phyloP scores from a whole-genome alignment of 2,888 invertebrate genomes.

The Dioctria linearis region DNA sequence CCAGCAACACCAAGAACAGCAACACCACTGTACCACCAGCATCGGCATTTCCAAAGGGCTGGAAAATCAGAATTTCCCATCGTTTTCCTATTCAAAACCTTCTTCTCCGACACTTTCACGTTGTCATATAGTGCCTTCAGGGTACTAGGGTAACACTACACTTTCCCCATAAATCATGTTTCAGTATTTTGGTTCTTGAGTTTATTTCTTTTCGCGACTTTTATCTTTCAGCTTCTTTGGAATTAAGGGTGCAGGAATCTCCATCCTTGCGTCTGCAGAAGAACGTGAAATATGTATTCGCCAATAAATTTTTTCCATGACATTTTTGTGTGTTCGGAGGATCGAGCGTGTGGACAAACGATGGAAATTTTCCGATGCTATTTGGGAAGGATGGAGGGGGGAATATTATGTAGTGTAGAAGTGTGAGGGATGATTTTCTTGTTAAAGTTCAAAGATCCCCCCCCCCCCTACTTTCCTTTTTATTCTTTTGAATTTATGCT shows the following conservation, averaged over 20 bases:
- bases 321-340: constrained; percentile 14
- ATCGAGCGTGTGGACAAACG: neutral
- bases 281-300: constrained; percentile 38
- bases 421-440: neutral
- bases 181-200: constrained; percentile 21
- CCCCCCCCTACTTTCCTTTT: neutral
- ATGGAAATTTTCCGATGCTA: neutral
- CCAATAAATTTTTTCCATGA: constrained; percentile 45
- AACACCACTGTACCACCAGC: no score
- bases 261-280: neutral
- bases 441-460: neutral
- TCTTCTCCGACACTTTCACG: constrained; percentile 18
- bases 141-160: constrained; percentile 5
- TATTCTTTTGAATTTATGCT: neutral
- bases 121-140: constrained; percentile 12
- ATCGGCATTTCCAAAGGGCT: neutral
- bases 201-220: constrained; percentile 24
- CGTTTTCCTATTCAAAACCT: neutral
- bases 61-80: constrained; percentile 34
- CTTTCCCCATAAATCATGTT: constrained; percentile 45
- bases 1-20: no score
- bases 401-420: no score
- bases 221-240: constrained; percentile 38
- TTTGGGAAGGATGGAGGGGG: neutral
- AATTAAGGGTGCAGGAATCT: constrained; percentile 23